phyloP scores from a whole-genome alignment of 1,140 invertebrate species.

The Asbolus verrucosus region DNA sequence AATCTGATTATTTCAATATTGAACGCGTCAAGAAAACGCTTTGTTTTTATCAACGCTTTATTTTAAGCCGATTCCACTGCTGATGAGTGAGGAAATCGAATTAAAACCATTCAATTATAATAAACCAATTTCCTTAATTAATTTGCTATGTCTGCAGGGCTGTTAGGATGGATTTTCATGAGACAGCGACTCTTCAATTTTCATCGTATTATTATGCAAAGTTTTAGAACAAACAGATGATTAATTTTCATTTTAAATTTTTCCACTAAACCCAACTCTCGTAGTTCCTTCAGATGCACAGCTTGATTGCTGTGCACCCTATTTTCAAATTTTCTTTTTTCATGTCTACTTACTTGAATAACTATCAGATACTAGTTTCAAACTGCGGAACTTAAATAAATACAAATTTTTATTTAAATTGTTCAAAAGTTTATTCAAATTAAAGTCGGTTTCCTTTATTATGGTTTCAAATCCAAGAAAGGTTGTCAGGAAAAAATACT shows the following conservation, averaged over 20 bases:
- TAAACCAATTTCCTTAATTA: constrained; percentile 33
- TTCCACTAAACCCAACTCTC: no score
- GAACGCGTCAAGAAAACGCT: constrained; percentile 23
- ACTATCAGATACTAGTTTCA: no score
- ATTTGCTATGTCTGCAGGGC: constrained; percentile 18
- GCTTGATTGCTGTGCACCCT: no score
- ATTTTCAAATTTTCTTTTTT: no score
- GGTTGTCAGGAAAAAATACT: no score
- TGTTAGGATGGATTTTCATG: constrained; percentile 5
- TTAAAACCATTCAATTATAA: constrained; percentile 33
- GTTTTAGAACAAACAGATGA: constrained; percentile 23
- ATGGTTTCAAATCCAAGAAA: no score
- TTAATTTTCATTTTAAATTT: constrained; percentile 6
- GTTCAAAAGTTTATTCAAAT: no score
- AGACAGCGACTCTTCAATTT: constrained; percentile 2
- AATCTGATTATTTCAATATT: constrained; percentile 35
- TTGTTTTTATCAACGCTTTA: constrained; percentile 35
- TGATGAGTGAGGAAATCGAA: constrained; percentile 30
- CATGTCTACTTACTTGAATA: no score
- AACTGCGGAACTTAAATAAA: no score
- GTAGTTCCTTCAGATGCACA: no score
- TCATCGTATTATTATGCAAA: constrained; percentile 9
- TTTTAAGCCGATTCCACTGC: constrained; percentile 22
- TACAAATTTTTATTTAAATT: no score
- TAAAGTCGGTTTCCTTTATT: no score